These are phyloP conservation scores for Lycocorax pyrrhopterus DNA, from an alignment of 2,113 vertebrate species.

Conservation along the genomic window DNA sequence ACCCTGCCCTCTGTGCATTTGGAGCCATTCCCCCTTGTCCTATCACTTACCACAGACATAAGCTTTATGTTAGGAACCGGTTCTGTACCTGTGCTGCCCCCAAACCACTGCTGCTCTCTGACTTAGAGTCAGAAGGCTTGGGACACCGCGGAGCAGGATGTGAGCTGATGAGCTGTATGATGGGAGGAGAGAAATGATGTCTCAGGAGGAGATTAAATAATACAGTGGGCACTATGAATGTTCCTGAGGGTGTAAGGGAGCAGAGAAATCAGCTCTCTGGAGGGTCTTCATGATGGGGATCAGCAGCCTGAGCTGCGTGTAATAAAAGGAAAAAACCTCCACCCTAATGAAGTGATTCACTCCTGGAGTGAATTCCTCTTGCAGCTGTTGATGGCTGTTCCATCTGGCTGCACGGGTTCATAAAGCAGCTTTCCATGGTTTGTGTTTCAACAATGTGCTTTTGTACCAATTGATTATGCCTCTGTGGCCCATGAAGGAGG, in stretches of 20 bases:
- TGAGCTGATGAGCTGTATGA: neutral
- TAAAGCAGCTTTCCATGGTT: conserved; percentile 38
- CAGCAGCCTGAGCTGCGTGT: neutral
- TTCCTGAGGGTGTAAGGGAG: neutral
- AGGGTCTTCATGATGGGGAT: neutral
- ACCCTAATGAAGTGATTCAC: conserved; percentile 1
- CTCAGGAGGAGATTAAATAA: neutral
- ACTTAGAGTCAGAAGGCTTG: neutral
- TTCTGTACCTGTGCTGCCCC: neutral
- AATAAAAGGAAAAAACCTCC: neutral
- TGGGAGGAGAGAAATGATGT: neutral
- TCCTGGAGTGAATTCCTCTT: conserved; percentile 23
- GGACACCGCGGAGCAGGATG: neutral
- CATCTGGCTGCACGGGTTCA: conserved; percentile 41
- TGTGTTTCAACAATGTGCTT: conserved; percentile 32
- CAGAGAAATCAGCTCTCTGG: neutral
- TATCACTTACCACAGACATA: neutral
- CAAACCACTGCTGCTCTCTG: neutral
- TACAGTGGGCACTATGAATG: neutral
- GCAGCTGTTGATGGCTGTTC: conserved; percentile 46
- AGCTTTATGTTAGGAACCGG: neutral
- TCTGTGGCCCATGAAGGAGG: conserved; percentile 32
- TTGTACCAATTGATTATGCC: conserved; percentile 39
- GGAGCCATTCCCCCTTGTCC: neutral
- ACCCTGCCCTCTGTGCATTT: neutral